A percentile compares a stretch with the other conserved stretches of the same genome.
Evolutionary conservation across 2,797 vertebrate genomes (phyloP).

Genomic region (Anabacerthia variegaticeps): DNA sequence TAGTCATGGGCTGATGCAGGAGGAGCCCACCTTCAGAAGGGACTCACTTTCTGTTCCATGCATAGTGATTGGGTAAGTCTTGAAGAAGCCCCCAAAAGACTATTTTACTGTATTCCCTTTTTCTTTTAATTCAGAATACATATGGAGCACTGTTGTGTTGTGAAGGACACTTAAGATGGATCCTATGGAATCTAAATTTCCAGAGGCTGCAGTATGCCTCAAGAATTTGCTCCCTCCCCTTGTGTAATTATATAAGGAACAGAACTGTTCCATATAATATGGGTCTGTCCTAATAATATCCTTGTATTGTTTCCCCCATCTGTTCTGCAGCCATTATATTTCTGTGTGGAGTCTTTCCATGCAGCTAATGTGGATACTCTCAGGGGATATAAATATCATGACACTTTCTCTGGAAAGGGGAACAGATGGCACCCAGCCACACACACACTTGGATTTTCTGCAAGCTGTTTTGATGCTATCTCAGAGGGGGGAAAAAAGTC

Average conservation of each 20-base stretch:
- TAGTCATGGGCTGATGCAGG: background rate
- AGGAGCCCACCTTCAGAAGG: background rate
- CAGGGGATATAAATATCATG: constrained; percentile 2
- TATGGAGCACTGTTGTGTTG: rapidly evolving
- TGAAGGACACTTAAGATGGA: background rate
- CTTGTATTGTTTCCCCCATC: background rate
- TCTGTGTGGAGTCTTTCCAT: background rate
- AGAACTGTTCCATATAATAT: background rate
- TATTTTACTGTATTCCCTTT: background rate
- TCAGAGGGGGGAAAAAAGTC: background rate
- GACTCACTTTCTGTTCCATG: background rate
- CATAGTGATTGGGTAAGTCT: background rate
- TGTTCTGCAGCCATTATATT: background rate
- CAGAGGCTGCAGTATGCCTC: background rate
- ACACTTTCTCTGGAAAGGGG: background rate
- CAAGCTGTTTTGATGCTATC: background rate
- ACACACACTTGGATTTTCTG: background rate
- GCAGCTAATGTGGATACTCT: background rate
- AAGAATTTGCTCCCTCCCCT: background rate
- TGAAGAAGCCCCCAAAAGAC: background rate
- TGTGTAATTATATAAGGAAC: background rate
- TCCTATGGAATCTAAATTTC: background rate
- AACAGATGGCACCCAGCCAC: constrained; percentile 23
- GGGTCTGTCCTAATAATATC: background rate
- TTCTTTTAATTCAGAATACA: background rate